Conservation (phyloP, 92 coral and sea anemone genomes). For the Phenganax marumi region DNA sequence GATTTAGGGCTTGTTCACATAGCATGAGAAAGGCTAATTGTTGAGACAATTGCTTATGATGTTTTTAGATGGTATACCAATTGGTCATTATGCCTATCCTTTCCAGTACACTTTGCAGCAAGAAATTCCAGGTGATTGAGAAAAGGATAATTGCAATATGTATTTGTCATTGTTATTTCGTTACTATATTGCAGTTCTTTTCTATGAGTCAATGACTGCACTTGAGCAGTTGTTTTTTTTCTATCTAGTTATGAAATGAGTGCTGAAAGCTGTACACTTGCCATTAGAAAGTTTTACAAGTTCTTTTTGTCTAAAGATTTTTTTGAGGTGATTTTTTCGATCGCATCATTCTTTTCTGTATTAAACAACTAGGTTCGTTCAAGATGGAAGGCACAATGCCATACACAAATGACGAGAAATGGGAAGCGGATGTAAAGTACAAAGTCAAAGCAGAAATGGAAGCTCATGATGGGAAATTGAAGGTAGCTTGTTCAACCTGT, state of each 20-base stretch:
- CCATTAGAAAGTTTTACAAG: not conserved
- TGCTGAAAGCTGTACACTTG: not conserved
- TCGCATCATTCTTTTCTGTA: not conserved
- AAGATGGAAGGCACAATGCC: constrained; percentile 60
- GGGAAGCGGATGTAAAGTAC: constrained; percentile 72
- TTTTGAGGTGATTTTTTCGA: not conserved
- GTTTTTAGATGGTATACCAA: constrained; percentile 78
- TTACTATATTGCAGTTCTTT: not conserved
- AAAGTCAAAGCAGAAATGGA: constrained; percentile 81
- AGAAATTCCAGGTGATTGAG: constrained; percentile 71
- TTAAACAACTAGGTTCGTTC: constrained; percentile 61
- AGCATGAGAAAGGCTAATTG: too few species aligned
- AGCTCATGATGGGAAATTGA: constrained; percentile 56
- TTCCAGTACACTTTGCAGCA: constrained; percentile 75
- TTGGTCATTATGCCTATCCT: constrained; percentile 85
- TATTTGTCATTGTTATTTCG: not conserved
- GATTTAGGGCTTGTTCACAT: too few species aligned
- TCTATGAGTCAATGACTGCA: too few species aligned
- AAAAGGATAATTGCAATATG: not conserved
- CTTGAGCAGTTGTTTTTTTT: too few species aligned
- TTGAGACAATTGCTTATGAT: not conserved
- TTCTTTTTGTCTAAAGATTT: not conserved
- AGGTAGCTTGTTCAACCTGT: constrained; percentile 15
- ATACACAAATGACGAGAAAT: constrained; percentile 43
- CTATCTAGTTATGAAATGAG: not conserved